Conservation (phyloP, 2,888 invertebrate species). For the Ethmia dodecea region DNA sequence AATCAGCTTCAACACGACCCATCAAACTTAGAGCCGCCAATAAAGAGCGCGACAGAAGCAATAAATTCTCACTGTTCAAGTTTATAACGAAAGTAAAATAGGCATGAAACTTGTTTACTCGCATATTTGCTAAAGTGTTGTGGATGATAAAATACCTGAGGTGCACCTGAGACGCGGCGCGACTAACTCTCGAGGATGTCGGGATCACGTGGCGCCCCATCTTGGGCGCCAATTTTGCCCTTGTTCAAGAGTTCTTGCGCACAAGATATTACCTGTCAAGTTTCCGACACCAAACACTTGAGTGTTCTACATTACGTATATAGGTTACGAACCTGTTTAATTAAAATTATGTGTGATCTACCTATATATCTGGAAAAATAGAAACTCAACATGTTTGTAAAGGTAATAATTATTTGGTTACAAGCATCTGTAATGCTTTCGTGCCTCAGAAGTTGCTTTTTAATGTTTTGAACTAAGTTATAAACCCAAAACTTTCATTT, state of each 20-base stretch:
- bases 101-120: conserved; percentile 51
- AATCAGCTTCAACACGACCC: conserved; percentile 11
- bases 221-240: conserved; percentile 52
- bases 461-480: no score
- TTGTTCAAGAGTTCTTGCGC: conserved; percentile 45
- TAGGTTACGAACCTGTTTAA: conserved; percentile 23
- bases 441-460: no score
- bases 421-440: no score
- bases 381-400: no score
- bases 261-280: conserved; percentile 50
- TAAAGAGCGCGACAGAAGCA: conserved; percentile 30
- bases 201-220: conserved; percentile 27
- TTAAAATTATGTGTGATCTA: no score
- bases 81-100: conserved; percentile 51
- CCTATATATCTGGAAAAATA: no score
- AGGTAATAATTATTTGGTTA: no score
- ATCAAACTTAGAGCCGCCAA: conserved; percentile 30
- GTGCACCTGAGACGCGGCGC: conserved; percentile 55
- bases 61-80: conserved; percentile 41
- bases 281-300: conserved; percentile 38
- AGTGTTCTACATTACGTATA: conserved; percentile 30
- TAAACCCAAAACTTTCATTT: no score
- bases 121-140: conserved; percentile 55
- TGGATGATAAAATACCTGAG: conserved; percentile 54
- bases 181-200: conserved; percentile 40